A percentile compares a stretch with the other conserved stretches of the same genome.
Evolutionary conservation across 2,797 vertebrate genomes (phyloP).

Genomic region (Pangasius djambal): DNA sequence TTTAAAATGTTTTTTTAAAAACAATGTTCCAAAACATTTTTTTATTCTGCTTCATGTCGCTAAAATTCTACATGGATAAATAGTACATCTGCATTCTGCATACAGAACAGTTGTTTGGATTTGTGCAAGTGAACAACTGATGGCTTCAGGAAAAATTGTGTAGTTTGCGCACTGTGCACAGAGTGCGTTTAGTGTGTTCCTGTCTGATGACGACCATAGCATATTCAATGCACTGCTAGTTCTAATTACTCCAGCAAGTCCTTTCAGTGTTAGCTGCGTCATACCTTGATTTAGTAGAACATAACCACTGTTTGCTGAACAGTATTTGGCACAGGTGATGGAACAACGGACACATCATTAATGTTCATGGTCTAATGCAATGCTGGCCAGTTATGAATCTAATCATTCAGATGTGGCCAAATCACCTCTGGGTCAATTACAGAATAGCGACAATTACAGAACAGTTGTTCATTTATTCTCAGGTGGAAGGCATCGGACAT

Average conservation of each 20-base stretch:
- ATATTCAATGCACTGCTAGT: not conserved
- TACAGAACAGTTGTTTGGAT: not conserved
- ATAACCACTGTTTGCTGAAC: constrained; percentile 12
- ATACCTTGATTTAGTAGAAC: not conserved
- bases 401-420: constrained; percentile 35
- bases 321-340: not conserved
- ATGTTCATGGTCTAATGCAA: constrained; percentile 11
- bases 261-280: not conserved
- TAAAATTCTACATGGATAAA: not conserved
- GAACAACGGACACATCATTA: constrained; percentile 20
- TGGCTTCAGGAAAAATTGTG: not conserved
- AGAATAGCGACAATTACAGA: not conserved
- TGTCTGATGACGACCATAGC: not conserved
- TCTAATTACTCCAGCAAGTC: not conserved
- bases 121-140: not conserved
- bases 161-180: not conserved
- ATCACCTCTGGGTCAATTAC: constrained; percentile 7
- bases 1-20: not conserved
- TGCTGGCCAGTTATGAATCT: constrained; percentile 21
- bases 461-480: not conserved
- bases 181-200: not conserved
- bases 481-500: not conserved
- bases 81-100: not conserved
- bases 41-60: not conserved
- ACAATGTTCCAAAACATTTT: not conserved